Evolutionary conservation across 2,888 invertebrate species (phyloP).

Genomic region (Leptopilina myrica): DNA sequence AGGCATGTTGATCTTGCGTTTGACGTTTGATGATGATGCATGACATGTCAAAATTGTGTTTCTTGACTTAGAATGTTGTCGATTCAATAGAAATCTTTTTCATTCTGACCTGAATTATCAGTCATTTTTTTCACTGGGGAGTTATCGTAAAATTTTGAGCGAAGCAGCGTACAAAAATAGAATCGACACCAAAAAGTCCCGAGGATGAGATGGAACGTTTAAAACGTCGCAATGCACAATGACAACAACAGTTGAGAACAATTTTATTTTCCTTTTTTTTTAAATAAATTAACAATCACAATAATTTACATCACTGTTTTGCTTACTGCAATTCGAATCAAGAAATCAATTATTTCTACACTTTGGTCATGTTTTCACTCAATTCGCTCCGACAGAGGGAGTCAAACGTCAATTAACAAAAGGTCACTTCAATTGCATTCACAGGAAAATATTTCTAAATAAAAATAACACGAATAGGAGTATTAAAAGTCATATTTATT

Average conservation of each 20-base stretch:
- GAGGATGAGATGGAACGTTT: constrained; percentile 12
- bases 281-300: constrained; percentile 1
- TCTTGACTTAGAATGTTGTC: background rate
- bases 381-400: constrained; percentile 28
- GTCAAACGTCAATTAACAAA: constrained; percentile 8
- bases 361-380: constrained; percentile 23
- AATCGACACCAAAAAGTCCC: constrained; percentile 41
- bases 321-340: constrained; percentile 12
- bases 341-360: constrained; percentile 31
- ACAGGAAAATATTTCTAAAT: background rate
- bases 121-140: constrained; percentile 32
- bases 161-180: constrained; percentile 63
- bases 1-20: constrained; percentile 22
- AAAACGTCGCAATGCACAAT: background rate
- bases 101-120: constrained; percentile 2
- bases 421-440: background rate
- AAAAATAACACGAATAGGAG: too few species aligned
- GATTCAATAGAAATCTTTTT: constrained; percentile 18
- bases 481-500: too few species aligned
- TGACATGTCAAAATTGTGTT: constrained; percentile 40
- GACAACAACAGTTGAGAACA: background rate
- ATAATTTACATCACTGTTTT: constrained; percentile 15
- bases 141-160: constrained; percentile 40
- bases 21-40: constrained; percentile 32
- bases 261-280: background rate